Conservation (phyloP, 2,888 invertebrate species). For the Archips xylosteana region DNA sequence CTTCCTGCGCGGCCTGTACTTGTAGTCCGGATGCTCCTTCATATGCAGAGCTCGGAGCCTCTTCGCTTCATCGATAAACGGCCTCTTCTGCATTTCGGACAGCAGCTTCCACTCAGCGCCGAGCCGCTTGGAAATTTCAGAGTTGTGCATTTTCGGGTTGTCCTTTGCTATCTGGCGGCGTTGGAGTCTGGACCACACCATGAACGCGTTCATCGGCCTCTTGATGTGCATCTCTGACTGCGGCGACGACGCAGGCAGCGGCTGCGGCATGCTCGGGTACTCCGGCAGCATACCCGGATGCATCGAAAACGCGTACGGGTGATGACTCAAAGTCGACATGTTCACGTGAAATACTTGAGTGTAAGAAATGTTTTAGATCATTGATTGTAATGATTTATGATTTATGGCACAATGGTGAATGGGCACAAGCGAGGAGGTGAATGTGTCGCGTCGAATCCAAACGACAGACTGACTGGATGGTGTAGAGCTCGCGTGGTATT, state of each 20-base stretch:
- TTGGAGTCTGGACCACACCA: conserved; percentile 98
- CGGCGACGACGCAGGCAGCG: conserved; percentile 78
- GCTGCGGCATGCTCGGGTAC: conserved; percentile 75
- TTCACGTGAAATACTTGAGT: conserved; percentile 50
- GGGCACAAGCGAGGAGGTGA: conserved; percentile 68
- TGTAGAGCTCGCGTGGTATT: conserved; percentile 63
- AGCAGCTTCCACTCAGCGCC: conserved; percentile 97
- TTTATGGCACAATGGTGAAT: conserved; percentile 78
- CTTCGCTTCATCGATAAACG: conserved; percentile 98
- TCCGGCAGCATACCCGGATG: conserved; percentile 81
- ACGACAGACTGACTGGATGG: conserved; percentile 76
- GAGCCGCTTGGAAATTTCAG: conserved; percentile 95
- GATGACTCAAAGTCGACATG: conserved; percentile 83
- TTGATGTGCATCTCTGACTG: conserved; percentile 93
- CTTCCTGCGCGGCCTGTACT: conserved; percentile 94
- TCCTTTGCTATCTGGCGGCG: conserved; percentile 96
- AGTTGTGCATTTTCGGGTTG: conserved; percentile 97
- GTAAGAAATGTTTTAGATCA: conserved; percentile 63
- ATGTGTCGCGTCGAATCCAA: conserved; percentile 79
- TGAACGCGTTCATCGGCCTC: conserved; percentile 99
- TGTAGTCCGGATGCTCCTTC: conserved; percentile 97
- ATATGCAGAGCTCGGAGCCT: conserved; percentile 94
- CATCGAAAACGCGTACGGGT: conserved; percentile 83
- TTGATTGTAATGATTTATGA: conserved; percentile 65
- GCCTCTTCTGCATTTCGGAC: conserved; percentile 94